These are phyloP conservation scores for Cheilosia grossa DNA, from an alignment of 2,888 invertebrate species.

Conservation along the genomic window DNA sequence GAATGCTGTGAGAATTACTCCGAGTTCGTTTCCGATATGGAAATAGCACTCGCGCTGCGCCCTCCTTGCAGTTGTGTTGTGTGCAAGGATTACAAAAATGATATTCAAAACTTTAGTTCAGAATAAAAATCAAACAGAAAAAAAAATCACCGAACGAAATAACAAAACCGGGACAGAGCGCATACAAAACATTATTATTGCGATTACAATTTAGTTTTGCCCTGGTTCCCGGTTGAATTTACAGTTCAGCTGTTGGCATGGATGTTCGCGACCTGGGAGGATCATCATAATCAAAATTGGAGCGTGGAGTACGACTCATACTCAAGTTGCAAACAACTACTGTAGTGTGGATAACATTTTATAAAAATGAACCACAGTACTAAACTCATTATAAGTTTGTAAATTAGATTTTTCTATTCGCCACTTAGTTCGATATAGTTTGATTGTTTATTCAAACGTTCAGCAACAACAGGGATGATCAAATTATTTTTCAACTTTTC, in stretches of 20 bases:
- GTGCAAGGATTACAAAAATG: constrained; percentile 64
- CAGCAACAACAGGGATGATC: too few relatives aligned
- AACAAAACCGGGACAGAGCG: constrained; percentile 46
- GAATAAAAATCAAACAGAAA: constrained; percentile 20
- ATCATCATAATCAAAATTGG: constrained; percentile 33
- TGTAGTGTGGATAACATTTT: background rate
- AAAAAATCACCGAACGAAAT: constrained; percentile 13
- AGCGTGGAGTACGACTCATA: background rate
- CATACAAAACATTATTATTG: constrained; percentile 52
- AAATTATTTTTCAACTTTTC: too few relatives aligned
- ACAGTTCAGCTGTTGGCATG: constrained; percentile 2
- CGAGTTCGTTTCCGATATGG: constrained; percentile 68
- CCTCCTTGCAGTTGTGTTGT: background rate
- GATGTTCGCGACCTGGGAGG: background rate
- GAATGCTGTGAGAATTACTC: constrained; percentile 71
- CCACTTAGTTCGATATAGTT: background rate
- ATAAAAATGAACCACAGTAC: background rate
- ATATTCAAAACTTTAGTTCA: constrained; percentile 59
- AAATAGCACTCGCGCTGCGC: constrained; percentile 29
- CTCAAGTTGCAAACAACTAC: background rate
- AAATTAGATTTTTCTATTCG: constrained; percentile 22
- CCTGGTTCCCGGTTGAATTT: constrained; percentile 39
- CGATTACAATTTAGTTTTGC: constrained; percentile 60
- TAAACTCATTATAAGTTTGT: constrained; percentile 43
- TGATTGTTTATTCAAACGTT: too few relatives aligned